phyloP scores from a whole-genome alignment of 2,113 vertebrate species.

The Bostrychus sinensis region DNA sequence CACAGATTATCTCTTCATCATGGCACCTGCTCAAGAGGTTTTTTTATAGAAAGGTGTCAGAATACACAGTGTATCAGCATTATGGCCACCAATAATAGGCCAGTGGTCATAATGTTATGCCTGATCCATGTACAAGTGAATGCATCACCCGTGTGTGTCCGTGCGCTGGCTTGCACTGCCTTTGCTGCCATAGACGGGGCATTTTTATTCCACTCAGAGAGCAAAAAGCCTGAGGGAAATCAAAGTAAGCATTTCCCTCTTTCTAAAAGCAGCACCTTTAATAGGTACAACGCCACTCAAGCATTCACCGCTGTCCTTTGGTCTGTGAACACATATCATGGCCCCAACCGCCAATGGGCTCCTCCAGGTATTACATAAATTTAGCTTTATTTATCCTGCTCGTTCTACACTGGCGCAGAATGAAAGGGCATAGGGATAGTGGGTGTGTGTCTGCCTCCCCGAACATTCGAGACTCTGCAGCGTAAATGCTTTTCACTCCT shows the following conservation, averaged over 20 bases:
- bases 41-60: no score
- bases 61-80: no score
- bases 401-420: conserved; percentile 1
- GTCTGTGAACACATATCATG: conserved; percentile 61
- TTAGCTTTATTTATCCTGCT: conserved; percentile 25
- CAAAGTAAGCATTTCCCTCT: conserved; percentile 70
- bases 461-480: not conserved
- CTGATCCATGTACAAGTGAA: not conserved
- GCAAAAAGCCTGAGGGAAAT: conserved; percentile 75
- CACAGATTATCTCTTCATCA: no score
- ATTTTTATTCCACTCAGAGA: conserved; percentile 73
- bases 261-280: conserved; percentile 72
- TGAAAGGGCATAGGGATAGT: not conserved
- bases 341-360: conserved; percentile 46
- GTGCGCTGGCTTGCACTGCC: conserved; percentile 36
- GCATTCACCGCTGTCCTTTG: conserved; percentile 63
- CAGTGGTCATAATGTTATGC: not conserved
- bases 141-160: conserved; percentile 17
- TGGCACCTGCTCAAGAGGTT: no score
- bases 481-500: not conserved
- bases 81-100: not conserved
- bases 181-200: conserved; percentile 44
- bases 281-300: conserved; percentile 67
- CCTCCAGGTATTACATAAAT: conserved; percentile 27
- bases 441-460: not conserved